Percentiles rank a stretch among this genome's conserved stretches.
Evolutionary conservation across 1,140 invertebrate genomes (phyloP).

Genomic region (Eciton burchellii): DNA sequence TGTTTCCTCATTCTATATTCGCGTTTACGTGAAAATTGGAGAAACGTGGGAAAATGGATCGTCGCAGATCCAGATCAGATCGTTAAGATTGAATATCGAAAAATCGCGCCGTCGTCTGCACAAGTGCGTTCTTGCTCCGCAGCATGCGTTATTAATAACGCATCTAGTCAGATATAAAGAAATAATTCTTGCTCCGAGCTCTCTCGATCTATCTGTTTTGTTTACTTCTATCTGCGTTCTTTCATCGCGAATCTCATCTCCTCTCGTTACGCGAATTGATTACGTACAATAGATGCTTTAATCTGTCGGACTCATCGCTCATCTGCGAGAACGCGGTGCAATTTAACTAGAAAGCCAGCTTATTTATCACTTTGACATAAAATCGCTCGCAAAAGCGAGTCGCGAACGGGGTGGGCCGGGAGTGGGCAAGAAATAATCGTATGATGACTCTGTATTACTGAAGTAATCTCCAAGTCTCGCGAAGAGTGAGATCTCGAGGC

Average conservation of each 20-base stretch:
- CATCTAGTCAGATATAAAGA: too few relatives aligned
- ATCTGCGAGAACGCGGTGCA: not conserved
- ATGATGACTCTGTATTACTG: too few relatives aligned
- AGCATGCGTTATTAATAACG: too few relatives aligned
- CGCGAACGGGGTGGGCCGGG: not conserved
- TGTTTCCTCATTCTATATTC: not conserved
- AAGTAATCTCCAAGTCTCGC: not conserved
- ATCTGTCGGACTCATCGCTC: constrained; percentile 19
- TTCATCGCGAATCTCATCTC: not conserved
- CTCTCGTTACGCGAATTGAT: constrained; percentile 29
- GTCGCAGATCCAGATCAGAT: not conserved
- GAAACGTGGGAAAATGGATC: not conserved
- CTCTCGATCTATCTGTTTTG: too few relatives aligned
- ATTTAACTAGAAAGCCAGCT: constrained; percentile 38
- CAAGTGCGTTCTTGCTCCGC: too few relatives aligned
- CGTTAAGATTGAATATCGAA: too few relatives aligned
- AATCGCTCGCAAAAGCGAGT: constrained; percentile 23
- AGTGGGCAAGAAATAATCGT: not conserved
- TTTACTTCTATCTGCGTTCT: too few relatives aligned
- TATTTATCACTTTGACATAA: constrained; percentile 39
- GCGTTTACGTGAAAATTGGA: constrained; percentile 16
- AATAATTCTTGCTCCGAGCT: too few relatives aligned
- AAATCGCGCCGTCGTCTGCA: too few relatives aligned
- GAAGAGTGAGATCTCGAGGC: not conserved
- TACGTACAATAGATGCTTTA: constrained; percentile 26